Conservation (phyloP, 2,113 vertebrate genomes). For the Neodontobutis hainanensis region DNA sequence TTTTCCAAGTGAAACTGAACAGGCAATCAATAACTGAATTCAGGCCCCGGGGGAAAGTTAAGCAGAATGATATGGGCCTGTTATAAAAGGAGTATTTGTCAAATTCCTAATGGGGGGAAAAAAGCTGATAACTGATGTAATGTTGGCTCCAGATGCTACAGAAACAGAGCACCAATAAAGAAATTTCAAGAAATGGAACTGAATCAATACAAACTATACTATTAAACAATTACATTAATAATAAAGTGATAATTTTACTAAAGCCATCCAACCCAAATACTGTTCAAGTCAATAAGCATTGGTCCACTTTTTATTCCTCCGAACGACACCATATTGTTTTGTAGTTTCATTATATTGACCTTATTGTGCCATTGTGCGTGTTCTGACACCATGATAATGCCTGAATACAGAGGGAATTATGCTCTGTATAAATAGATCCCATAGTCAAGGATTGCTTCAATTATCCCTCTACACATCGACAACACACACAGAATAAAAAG, state of each 20-base stretch:
- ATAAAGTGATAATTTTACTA: conserved; percentile 5
- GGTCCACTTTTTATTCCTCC: conserved; percentile 62
- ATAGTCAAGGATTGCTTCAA: conserved; percentile 77
- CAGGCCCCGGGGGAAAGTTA: conserved; percentile 92
- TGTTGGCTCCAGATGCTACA: conserved; percentile 80
- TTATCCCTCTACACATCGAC: conserved; percentile 77
- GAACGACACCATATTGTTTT: conserved; percentile 79
- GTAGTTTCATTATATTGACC: conserved; percentile 81
- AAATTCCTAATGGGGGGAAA: conserved; percentile 81
- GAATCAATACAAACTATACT: not conserved
- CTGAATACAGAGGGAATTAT: conserved; percentile 80
- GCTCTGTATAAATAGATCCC: conserved; percentile 78
- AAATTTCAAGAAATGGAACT: not conserved
- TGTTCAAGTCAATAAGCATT: conserved; percentile 55
- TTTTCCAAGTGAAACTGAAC: conserved; percentile 95
- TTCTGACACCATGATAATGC: conserved; percentile 79
- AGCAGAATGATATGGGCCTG: conserved; percentile 89
- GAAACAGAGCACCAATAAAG: conserved; percentile 58
- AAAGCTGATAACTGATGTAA: conserved; percentile 86
- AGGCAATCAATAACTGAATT: conserved; percentile 94
- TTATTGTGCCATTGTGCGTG: conserved; percentile 79
- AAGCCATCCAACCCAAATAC: conserved; percentile 23
- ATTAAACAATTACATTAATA: not conserved
- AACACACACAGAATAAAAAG: conserved; percentile 76
- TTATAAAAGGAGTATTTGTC: conserved; percentile 84